Base-by-base conservation (phyloP, 2,888 invertebrate species). In the Drosophila diplacantha region DNA sequence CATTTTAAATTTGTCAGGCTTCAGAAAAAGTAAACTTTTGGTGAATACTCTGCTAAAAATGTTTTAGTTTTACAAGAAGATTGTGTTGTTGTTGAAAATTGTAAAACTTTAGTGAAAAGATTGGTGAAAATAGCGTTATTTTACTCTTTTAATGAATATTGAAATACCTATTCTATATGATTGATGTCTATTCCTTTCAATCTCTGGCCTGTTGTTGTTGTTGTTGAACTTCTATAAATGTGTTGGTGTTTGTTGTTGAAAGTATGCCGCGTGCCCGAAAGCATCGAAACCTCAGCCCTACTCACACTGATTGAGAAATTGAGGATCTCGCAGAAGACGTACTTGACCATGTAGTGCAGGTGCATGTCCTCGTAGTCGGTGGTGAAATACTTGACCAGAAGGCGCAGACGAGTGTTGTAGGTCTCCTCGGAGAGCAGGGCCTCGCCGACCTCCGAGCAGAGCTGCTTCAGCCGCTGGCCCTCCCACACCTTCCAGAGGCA, bases 261-360 rank as follows among this genome's bases (percentile, higher is more conserved):
- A 7, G 12, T 20, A 32, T 32, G 32, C 7, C n/a, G 32, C 6
- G 26, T 26, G 26, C 26, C 5, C 5, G 5, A 18, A 18, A 12
- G 34, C 32, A 22, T 39, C 5, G 5, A 20, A 7, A 7, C 38
- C 38, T 20, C 9, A 41, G 6, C 7, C 16, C n/a, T 67, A 89
- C 92, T 91, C 88, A 93, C 93, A 87, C 93, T 93, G 89, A 94
- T 94, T 35, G 90, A 35, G 76, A 94, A 92, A 87, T 95, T 95
- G 65, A 95, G 89, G 16, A 93, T 70, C 88, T 95, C 95, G 81
- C 94, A 95, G 75, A 93, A 87, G 38, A 92, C 90, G 85, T 92
- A 94, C 68, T 93, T 90, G 59, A 91, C 85, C 16, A 92, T 93
- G 79, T 94, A 94, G 81, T 84, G 85, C 39, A 78, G 80, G 66